A percentile compares a stretch with the other conserved stretches of the same genome.
Conservation (phyloP, 2,797 vertebrate species). For the Rhincodon typus region DNA sequence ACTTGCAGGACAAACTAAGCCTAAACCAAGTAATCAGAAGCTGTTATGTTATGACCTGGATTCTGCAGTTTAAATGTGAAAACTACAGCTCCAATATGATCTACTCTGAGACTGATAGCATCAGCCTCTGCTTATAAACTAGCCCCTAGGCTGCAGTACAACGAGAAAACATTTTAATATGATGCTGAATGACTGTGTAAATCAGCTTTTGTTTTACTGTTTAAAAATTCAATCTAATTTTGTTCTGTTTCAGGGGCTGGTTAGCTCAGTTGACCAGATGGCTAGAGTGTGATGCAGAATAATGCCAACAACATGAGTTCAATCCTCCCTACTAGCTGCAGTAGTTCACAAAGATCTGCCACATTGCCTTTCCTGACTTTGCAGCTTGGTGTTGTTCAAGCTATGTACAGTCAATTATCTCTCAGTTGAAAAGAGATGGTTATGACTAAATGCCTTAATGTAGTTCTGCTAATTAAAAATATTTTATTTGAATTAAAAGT, state of each 20-base stretch:
- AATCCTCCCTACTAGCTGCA: too few species aligned
- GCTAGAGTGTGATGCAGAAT: too few species aligned
- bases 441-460: too few species aligned
- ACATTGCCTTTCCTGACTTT: too few species aligned
- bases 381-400: too few species aligned
- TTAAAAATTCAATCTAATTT: not conserved
- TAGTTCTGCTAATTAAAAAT: not conserved
- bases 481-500: not conserved
- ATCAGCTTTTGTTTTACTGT: not conserved
- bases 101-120: not conserved
- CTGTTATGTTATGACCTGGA: not conserved
- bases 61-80: not conserved
- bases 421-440: too few species aligned
- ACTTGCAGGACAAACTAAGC: not conserved
- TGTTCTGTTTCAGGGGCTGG: not conserved
- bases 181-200: not conserved
- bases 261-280: too few species aligned
- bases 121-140: not conserved
- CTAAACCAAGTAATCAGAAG: not conserved
- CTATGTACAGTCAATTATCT: too few species aligned
- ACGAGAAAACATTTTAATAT: not conserved
- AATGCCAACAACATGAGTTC: too few species aligned
- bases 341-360: too few species aligned
- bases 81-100: not conserved
- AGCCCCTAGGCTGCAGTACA: not conserved